Percentiles rank a stretch among this genome's conserved stretches.
Evolutionary conservation across 2,888 invertebrate species (phyloP).

Genomic region (Oxystoma pomonae): DNA sequence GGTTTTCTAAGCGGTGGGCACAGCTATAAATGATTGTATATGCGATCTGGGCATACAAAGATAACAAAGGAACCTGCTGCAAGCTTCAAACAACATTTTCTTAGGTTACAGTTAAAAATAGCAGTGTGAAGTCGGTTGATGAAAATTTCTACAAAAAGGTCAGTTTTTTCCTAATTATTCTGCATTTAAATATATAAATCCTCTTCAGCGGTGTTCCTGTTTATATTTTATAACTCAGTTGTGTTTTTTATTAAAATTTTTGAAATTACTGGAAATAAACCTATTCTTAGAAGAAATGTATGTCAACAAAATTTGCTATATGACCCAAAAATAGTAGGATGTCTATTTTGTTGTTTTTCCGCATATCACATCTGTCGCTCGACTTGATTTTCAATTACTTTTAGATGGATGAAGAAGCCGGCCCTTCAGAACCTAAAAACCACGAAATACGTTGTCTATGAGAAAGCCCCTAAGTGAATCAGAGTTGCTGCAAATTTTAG

Average conservation of each 20-base stretch:
- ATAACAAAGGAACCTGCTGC: not conserved
- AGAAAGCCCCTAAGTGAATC: not conserved
- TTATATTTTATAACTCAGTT: not conserved
- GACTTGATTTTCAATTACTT: not conserved
- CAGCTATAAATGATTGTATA: not conserved
- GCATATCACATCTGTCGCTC: not conserved
- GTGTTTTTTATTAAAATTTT: not conserved
- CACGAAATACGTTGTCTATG: not conserved
- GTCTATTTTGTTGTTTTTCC: not conserved
- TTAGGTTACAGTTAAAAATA: not conserved
- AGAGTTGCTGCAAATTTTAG: not conserved
- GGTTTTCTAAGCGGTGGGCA: not conserved
- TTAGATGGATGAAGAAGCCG: conserved; percentile 12
- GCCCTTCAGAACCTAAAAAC: conserved; percentile 6
- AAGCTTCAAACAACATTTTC: not conserved
- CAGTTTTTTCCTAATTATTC: not conserved
- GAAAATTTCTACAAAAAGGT: not conserved
- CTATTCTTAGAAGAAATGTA: not conserved
- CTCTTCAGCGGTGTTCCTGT: not conserved
- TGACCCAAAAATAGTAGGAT: not conserved
- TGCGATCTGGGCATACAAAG: not conserved
- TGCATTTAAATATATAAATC: not conserved
- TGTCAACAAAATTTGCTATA: not conserved
- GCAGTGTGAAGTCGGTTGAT: not conserved
- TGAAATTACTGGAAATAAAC: not conserved